Evolutionary conservation across 1,140 invertebrate species (phyloP).

Genomic region (Neuroterus valhalla): DNA sequence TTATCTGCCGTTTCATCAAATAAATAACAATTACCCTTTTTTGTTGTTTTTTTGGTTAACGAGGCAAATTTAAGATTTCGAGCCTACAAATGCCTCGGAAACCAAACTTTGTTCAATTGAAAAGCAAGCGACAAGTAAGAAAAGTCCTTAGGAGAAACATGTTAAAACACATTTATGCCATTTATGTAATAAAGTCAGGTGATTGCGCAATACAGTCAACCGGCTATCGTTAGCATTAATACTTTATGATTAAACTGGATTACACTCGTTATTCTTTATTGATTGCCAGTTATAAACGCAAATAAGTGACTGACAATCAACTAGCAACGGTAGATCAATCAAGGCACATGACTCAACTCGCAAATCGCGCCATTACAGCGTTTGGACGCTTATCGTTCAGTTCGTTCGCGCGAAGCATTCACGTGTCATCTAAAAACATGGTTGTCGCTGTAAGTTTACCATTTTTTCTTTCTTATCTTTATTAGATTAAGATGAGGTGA

Average conservation of each 20-base stretch:
- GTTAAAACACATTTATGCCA: conserved; percentile 30
- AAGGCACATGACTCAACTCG: conserved; percentile 41
- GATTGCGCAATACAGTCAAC: conserved; percentile 37
- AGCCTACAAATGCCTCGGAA: no score
- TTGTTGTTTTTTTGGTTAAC: no score
- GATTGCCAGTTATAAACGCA: not conserved
- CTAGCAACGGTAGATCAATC: conserved; percentile 22
- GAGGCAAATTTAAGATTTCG: no score
- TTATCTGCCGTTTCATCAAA: no score
- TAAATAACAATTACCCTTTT: no score
- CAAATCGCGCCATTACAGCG: conserved; percentile 43
- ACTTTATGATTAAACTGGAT: conserved; percentile 30
- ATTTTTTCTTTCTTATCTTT: conserved; percentile 34
- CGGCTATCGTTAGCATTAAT: conserved; percentile 13
- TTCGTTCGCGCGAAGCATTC: conserved; percentile 59
- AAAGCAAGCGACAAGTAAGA: not conserved
- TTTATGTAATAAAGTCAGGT: conserved; percentile 38
- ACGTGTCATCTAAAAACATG: conserved; percentile 64
- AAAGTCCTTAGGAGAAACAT: not conserved
- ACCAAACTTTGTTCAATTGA: not conserved
- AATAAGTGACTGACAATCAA: conserved; percentile 4
- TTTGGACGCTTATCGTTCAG: conserved; percentile 36
- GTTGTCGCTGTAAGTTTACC: conserved; percentile 66
- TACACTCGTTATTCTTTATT: not conserved
- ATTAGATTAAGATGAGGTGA: conserved; percentile 18